phyloP scores from a whole-genome alignment of 2,797 vertebrate species.

The Geotrypetes seraphini region DNA sequence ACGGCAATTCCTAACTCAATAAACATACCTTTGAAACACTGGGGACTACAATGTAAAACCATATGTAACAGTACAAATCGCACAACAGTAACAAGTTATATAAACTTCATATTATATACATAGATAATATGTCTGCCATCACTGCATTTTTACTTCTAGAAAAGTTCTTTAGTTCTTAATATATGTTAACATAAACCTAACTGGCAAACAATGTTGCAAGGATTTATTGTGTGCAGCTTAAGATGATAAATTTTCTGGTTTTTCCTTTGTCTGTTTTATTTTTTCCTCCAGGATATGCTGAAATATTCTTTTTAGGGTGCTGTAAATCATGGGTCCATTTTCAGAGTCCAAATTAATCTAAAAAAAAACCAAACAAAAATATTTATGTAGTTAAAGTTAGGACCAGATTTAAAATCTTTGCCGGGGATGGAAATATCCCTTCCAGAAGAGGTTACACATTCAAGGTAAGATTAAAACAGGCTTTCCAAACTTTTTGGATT shows the following conservation, averaged over 20 bases:
- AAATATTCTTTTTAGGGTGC: slow-evolving; percentile 71
- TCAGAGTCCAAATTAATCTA: slow-evolving; percentile 66
- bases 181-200: too few species aligned
- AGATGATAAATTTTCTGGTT: slow-evolving; percentile 31
- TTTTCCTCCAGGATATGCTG: slow-evolving; percentile 66
- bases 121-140: slow-evolving; percentile 6
- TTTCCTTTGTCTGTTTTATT: slow-evolving; percentile 47
- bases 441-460: too few species aligned
- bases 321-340: slow-evolving; percentile 56
- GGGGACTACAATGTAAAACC: slow-evolving; percentile 13
- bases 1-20: slow-evolving; percentile 27
- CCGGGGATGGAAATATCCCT: too few species aligned
- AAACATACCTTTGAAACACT: slow-evolving; percentile 16
- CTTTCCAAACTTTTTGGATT: too few species aligned
- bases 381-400: too few species aligned
- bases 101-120: not conserved
- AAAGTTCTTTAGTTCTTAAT: slow-evolving; percentile 11
- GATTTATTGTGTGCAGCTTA: too few species aligned
- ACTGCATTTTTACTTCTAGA: not conserved
- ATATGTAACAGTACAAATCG: not conserved
- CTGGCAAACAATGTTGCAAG: too few species aligned
- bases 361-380: slow-evolving; percentile 25
- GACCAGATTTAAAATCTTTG: too few species aligned
- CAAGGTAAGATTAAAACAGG: too few species aligned
- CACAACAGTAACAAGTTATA: not conserved